phyloP scores from a whole-genome alignment of 2,797 vertebrate genomes.

The Lepus townsendii region DNA sequence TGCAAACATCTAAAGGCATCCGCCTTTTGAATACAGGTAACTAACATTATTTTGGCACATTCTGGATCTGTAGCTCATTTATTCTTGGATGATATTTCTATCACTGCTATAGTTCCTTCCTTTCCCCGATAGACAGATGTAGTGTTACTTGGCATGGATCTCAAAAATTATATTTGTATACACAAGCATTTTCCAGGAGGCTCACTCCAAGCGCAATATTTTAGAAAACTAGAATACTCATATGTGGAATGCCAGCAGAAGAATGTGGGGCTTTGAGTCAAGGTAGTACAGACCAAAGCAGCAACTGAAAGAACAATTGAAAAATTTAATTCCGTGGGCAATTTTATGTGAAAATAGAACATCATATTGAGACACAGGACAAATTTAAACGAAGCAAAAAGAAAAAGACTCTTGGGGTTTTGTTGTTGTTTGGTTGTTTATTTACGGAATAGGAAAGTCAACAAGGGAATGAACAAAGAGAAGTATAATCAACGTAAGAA shows the following conservation, averaged over 20 bases:
- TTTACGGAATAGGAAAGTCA: conserved; percentile 15
- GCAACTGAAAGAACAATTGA: not conserved
- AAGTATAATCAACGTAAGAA: conserved; percentile 20
- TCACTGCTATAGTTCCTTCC: not conserved
- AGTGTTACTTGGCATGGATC: not conserved
- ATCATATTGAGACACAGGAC: not conserved
- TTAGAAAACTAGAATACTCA: conserved; percentile 44
- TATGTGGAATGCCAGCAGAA: conserved; percentile 27
- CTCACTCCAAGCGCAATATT: not conserved
- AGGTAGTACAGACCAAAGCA: not conserved
- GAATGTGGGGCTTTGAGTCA: not conserved
- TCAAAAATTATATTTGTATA: not conserved
- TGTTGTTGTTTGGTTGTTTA: not conserved
- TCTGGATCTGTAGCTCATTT: not conserved
- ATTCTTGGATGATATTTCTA: conserved; percentile 14
- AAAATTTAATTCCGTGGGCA: not conserved
- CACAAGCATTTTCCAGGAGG: not conserved
- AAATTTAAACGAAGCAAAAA: conserved; percentile 21
- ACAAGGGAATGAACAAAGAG: not conserved
- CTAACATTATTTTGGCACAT: not conserved
- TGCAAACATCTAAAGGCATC: not conserved
- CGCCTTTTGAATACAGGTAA: not conserved
- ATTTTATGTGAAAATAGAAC: not conserved
- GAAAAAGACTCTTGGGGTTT: not conserved
- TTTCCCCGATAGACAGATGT: conserved; percentile 42